These are phyloP conservation scores for Heterotilapia buettikoferi DNA, from an alignment of 2,113 vertebrate species.

Conservation along the genomic window DNA sequence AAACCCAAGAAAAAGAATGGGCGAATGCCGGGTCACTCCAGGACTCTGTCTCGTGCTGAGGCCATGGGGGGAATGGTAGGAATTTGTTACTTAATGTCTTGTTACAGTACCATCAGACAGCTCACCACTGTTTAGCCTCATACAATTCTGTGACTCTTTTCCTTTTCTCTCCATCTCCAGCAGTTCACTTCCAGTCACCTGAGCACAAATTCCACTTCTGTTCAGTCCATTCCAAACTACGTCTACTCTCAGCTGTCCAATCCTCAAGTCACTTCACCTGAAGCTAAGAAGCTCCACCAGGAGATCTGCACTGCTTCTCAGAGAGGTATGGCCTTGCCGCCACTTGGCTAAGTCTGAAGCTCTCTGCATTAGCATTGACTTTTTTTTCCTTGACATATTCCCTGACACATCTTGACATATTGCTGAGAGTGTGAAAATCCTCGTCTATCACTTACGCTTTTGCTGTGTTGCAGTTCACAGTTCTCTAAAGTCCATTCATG, in stretches of 20 bases:
- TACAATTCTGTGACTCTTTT: not conserved
- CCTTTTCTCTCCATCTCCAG: not conserved
- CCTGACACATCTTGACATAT: not conserved
- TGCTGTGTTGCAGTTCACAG: conserved; percentile 58
- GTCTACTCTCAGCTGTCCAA: conserved; percentile 81
- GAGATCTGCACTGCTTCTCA: conserved; percentile 82
- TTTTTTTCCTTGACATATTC: not conserved
- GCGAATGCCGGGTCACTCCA: conserved; percentile 79
- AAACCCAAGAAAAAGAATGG: conserved; percentile 83
- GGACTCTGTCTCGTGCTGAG: conserved; percentile 83
- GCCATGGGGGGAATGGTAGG: conserved; percentile 79
- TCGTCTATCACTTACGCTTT: not conserved
- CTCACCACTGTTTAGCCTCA: not conserved
- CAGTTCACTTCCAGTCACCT: conserved; percentile 63
- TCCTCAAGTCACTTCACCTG: conserved; percentile 73
- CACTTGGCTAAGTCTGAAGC: not conserved
- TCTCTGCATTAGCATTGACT: not conserved
- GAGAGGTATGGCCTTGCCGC: conserved; percentile 65
- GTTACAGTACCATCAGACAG: not conserved
- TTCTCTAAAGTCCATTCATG: conserved; percentile 66
- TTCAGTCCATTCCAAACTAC: conserved; percentile 85
- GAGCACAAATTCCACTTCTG: conserved; percentile 15
- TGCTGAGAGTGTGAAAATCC: not conserved
- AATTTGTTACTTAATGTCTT: not conserved
- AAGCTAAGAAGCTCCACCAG: conserved; percentile 84